These are phyloP conservation scores for Pampus argenteus DNA, from an alignment of 2,797 vertebrate genomes.

Conservation along the genomic window DNA sequence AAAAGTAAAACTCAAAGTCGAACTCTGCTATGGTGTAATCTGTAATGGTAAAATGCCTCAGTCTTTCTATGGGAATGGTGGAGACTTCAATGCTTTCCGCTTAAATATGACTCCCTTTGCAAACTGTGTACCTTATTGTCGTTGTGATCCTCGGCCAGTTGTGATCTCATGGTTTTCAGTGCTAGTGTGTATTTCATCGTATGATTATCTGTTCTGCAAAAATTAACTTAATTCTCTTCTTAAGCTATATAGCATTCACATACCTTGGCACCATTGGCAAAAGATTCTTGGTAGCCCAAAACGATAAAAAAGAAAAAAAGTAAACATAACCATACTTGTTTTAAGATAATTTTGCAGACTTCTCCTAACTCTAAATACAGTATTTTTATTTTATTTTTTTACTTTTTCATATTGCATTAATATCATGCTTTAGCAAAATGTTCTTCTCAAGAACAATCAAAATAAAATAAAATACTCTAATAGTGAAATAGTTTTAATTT, in stretches of 20 bases:
- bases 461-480: conserved; percentile 99
- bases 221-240: conserved; percentile 91
- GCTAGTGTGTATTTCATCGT: conserved; percentile 88
- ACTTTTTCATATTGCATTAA: conserved; percentile 93
- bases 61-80: conserved; percentile 47
- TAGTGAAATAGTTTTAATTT: conserved; percentile 99
- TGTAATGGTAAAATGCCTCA: conserved; percentile 59
- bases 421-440: conserved; percentile 99
- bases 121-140: conserved; percentile 72
- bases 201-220: conserved; percentile 98
- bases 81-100: conserved; percentile 68
- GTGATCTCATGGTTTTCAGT: conserved; percentile 90
- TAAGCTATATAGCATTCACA: conserved; percentile 98
- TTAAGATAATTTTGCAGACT: conserved; percentile 94
- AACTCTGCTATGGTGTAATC: conserved; percentile 68
- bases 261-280: conserved; percentile 99
- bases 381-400: conserved; percentile 80
- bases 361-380: conserved; percentile 99
- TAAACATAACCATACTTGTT: conserved; percentile 94
- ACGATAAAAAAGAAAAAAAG: conserved; percentile 84
- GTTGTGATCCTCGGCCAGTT: conserved; percentile 86
- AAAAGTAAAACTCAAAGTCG: conserved; percentile 56
- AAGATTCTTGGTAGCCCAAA: conserved; percentile 97
- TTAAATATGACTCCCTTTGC: conserved; percentile 67
- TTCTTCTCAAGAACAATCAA: conserved; percentile 99